Evolutionary conservation across 1,140 invertebrate genomes (phyloP).

Genomic region (Nixonia krombeini): DNA sequence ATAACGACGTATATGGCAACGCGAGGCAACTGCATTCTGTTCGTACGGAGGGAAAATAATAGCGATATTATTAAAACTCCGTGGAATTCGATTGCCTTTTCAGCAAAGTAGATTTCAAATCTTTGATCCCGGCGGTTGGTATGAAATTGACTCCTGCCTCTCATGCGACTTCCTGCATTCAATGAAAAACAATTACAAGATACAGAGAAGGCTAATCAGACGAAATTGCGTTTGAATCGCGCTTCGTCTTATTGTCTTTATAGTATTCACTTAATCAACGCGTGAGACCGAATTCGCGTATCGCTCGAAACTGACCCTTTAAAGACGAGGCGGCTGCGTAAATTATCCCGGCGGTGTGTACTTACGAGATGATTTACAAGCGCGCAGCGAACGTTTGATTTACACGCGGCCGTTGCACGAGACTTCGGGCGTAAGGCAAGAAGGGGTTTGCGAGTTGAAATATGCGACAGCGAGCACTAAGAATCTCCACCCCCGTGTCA

Average conservation of each 20-base stretch:
- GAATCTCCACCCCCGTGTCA: slow-evolving; percentile 44
- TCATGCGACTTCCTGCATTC: too few species aligned
- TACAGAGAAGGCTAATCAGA: too few species aligned
- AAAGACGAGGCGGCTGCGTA: slow-evolving; percentile 63
- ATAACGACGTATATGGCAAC: slow-evolving; percentile 44
- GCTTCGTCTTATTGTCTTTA: too few species aligned
- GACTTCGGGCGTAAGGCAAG: slow-evolving; percentile 50
- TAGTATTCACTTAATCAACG: slow-evolving; percentile 9
- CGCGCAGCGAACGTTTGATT: slow-evolving; percentile 66
- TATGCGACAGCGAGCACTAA: slow-evolving; percentile 62
- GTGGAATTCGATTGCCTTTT: slow-evolving; percentile 26
- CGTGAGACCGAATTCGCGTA: slow-evolving; percentile 23
- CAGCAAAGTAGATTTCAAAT: slow-evolving; percentile 18
- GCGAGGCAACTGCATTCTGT: slow-evolving; percentile 28
- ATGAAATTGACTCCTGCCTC: slow-evolving; percentile 29
- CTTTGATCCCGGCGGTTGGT: slow-evolving; percentile 6
- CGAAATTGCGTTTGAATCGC: too few species aligned
- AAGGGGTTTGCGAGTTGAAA: slow-evolving; percentile 63
- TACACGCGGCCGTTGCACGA: slow-evolving; percentile 57
- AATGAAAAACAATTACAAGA: too few species aligned
- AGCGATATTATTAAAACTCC: slow-evolving; percentile 44
- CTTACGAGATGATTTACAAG: slow-evolving; percentile 69
- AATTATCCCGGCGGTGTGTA: slow-evolving; percentile 69
- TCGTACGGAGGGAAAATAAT: slow-evolving; percentile 37
- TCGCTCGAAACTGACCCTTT: slow-evolving; percentile 44